phyloP scores from a whole-genome alignment of 2,113 vertebrate species.

The Neolamprologus cancellatus region DNA sequence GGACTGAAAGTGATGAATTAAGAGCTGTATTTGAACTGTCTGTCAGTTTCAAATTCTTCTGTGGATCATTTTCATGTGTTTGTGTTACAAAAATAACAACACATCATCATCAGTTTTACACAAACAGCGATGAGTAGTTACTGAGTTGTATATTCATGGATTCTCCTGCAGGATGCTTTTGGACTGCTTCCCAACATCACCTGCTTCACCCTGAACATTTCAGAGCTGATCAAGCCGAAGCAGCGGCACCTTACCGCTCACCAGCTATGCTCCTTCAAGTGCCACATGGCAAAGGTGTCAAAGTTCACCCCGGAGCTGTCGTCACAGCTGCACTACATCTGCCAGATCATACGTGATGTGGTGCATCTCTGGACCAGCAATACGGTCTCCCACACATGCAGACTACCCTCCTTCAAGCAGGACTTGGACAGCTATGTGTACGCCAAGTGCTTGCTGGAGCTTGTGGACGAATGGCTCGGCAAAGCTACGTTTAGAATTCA shows the following conservation, averaged over 20 bases:
- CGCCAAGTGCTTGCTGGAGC: background rate
- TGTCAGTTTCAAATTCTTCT: background rate
- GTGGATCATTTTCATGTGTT: background rate
- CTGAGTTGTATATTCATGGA: background rate
- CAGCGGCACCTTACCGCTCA: background rate
- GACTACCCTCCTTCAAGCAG: background rate
- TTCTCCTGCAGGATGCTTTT: background rate
- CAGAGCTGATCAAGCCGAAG: rapidly evolving
- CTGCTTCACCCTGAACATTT: background rate
- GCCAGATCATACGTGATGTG: background rate
- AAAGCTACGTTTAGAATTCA: background rate
- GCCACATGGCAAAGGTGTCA: background rate
- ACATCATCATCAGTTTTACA: background rate
- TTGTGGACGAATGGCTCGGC: background rate
- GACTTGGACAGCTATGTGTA: rapidly evolving
- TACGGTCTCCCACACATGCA: background rate
- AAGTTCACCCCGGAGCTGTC: background rate
- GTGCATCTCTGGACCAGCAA: rapidly evolving
- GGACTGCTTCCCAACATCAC: background rate
- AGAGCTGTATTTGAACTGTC: background rate
- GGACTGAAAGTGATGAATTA: background rate
- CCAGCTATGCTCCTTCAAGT: background rate
- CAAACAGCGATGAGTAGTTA: background rate
- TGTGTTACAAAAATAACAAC: background rate
- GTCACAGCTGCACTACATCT: rapidly evolving